A percentile compares a stretch with the other conserved stretches of the same genome.
Conservation (phyloP, 2,888 invertebrate species). For the Eristalis arbustorum region DNA sequence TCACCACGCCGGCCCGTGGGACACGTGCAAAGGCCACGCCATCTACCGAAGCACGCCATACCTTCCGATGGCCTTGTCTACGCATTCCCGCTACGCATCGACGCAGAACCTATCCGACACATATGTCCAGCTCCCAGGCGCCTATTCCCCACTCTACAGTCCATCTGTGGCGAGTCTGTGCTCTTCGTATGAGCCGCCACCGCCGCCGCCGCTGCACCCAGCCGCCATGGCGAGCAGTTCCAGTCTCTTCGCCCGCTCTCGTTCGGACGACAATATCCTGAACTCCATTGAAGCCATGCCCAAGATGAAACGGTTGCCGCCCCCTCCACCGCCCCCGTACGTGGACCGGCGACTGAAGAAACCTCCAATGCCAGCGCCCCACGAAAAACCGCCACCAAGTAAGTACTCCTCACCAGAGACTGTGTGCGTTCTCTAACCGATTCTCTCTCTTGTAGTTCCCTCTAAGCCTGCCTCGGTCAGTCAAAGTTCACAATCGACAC, state of each 20-base stretch:
- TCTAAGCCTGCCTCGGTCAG: conserved; percentile 75
- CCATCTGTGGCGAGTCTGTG: conserved; percentile 84
- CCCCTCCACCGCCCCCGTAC: conserved; percentile 83
- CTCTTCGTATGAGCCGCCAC: conserved; percentile 85
- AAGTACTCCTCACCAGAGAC: conserved; percentile 70
- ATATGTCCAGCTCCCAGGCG: conserved; percentile 85
- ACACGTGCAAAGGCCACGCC: conserved; percentile 84
- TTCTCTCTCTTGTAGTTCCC: conserved; percentile 75
- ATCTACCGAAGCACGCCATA: conserved; percentile 92
- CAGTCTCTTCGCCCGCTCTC: conserved; percentile 84
- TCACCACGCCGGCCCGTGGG: conserved; percentile 76
- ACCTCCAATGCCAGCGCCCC: conserved; percentile 81
- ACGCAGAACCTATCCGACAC: conserved; percentile 90
- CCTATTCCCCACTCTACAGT: conserved; percentile 85
- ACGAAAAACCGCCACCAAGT: conserved; percentile 80
- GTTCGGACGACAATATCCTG: conserved; percentile 91
- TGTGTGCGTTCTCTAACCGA: not conserved
- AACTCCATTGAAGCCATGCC: conserved; percentile 83
- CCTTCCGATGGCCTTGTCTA: conserved; percentile 85
- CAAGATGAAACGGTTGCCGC: conserved; percentile 82
- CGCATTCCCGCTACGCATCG: conserved; percentile 87
- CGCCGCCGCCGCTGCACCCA: conserved; percentile 83
- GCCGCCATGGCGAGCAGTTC: conserved; percentile 79
- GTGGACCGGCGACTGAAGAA: conserved; percentile 79
- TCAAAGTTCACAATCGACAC: conserved; percentile 60